phyloP scores from a whole-genome alignment of 2,113 vertebrate genomes.

The Cnemophilus loriae region DNA sequence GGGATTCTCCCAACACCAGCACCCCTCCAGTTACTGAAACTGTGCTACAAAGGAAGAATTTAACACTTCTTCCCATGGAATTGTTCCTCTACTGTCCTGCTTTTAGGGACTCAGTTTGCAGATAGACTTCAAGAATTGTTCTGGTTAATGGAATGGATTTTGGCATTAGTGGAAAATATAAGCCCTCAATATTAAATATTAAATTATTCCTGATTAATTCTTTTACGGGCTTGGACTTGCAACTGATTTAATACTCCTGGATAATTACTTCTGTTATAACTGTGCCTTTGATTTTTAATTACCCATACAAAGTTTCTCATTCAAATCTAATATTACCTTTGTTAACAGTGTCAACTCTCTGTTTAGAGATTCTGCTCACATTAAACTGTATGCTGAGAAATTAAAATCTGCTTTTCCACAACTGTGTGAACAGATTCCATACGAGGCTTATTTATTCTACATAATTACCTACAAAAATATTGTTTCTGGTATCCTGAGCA shows the following conservation, averaged over 20 bases:
- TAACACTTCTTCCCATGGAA: neutral
- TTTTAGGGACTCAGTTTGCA: neutral
- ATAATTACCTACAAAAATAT: neutral
- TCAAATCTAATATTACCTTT: slow-evolving; percentile 43
- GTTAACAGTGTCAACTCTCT: neutral
- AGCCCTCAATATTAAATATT: slow-evolving; percentile 61
- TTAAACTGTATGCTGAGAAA: neutral
- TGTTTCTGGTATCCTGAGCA: neutral
- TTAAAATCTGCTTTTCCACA: neutral
- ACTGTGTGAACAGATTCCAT: neutral
- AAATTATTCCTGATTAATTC: slow-evolving; percentile 71
- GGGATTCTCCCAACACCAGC: neutral
- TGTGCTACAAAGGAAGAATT: neutral
- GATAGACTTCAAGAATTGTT: slow-evolving; percentile 33
- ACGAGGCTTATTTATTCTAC: neutral
- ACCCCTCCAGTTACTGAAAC: neutral
- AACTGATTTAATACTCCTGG: slow-evolving; percentile 49
- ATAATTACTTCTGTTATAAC: slow-evolving; percentile 62
- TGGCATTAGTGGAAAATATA: slow-evolving; percentile 41
- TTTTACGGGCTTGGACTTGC: slow-evolving; percentile 55
- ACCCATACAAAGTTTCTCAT: slow-evolving; percentile 29
- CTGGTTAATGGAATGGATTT: slow-evolving; percentile 64
- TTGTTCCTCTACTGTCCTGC: neutral
- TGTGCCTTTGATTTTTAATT: slow-evolving; percentile 62
- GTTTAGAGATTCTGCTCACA: slow-evolving; percentile 38